phyloP scores from a whole-genome alignment of 2,113 vertebrate species.

The Neopipo cinnamomea region DNA sequence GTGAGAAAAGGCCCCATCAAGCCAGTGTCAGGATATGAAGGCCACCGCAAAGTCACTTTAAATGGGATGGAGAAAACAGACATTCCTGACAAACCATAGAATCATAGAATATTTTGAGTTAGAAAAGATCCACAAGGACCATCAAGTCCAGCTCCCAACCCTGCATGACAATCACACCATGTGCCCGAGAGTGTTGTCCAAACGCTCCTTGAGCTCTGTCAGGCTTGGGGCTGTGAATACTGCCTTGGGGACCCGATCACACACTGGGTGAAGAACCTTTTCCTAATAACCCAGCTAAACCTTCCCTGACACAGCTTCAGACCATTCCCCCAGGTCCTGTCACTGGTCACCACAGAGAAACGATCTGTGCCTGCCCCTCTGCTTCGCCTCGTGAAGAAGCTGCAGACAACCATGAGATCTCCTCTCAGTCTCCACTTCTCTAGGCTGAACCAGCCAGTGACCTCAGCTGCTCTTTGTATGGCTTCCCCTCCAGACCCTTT shows the following conservation, averaged over 20 bases:
- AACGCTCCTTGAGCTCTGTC: background rate
- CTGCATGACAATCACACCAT: background rate
- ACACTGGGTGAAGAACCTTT: background rate
- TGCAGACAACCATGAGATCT: background rate
- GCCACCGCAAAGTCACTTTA: background rate
- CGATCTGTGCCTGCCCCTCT: background rate
- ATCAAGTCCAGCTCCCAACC: background rate
- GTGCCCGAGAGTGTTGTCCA: too few species aligned
- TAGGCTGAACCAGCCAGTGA: background rate
- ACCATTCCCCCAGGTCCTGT: background rate
- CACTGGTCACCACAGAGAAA: background rate
- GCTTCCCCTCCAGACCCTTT: background rate
- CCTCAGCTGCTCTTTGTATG: background rate
- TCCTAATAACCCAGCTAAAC: background rate
- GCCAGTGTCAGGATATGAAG: background rate
- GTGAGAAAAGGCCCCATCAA: background rate
- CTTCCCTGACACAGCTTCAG: background rate
- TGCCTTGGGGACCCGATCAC: accelerated
- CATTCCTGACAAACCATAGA: background rate
- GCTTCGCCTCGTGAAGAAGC: background rate
- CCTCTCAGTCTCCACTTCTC: background rate
- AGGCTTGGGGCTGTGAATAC: background rate
- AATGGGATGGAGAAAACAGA: background rate
- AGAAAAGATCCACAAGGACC: background rate
- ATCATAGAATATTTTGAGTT: background rate